Evolutionary conservation across 2,888 invertebrate species (phyloP), one percentile per base, ranked within the genome.

Genomic region (Pseudeuparius sepicola): DNA sequence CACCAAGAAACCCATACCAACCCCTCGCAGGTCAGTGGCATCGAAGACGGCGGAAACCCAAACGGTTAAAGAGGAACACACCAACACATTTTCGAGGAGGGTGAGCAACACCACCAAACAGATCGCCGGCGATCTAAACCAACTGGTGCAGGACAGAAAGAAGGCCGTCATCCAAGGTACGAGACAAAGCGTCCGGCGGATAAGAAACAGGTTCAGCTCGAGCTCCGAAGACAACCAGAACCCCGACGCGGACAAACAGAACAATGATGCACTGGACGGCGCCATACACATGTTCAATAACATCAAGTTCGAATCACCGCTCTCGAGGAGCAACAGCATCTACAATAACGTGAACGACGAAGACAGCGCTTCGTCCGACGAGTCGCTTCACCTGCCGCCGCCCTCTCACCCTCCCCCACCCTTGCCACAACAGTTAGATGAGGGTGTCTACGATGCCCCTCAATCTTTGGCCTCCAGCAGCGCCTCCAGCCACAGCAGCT

Each of bases 81-180:
- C n/a, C n/a, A 37, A 40, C 24, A 43, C 43, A 4, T 39, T 43
- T 33, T 43, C 43, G 3, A 39, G 27, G 20, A 31, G 43, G n/a
- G 61, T 72, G 24, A 64, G 69, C 39, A 61, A 66, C 26, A 70
- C 67, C 13, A 72, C 73, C 1, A 72, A 70, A 49, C 72, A 73
- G 54, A 42, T 43, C 16, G 43, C 43, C 16, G 43, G 43, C 40
- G 72, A 72, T 49, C 67, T 73, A 11, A 68, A 69, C 1, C 61
- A 61, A 15, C 67, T 68, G 58, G 67, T 73, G 1, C 56, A 67
- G 52, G 62, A 69, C 52, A 66, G 65, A 45, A 66, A 66, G 34
- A 74, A 71, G 44, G 74, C 75, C 24, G 71, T 78, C 2, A 71
- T 77, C 32, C 75, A 75, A 51, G 68, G 73, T 34, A 78, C 78